These are phyloP conservation scores for Oscarella lobularis DNA, from an alignment of 37 sponge, comb jelly and placozoan species.

Conservation along the genomic window DNA sequence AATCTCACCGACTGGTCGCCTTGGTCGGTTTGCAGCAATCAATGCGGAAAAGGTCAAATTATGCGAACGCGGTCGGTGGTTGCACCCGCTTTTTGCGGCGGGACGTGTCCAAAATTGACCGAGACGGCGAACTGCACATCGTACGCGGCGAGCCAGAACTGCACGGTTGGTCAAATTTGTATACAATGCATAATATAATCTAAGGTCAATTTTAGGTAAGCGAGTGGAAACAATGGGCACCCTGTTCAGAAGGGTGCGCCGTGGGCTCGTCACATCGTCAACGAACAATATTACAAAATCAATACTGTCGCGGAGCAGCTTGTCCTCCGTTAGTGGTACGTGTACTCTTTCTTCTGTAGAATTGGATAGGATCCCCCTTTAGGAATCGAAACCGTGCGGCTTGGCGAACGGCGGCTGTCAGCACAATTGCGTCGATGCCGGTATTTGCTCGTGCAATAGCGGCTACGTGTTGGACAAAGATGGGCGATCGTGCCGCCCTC, in stretches of 20 bases:
- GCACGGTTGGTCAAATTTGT: no score
- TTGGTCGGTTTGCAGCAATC: neutral
- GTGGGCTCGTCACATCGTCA: neutral
- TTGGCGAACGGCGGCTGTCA: slow-evolving; percentile 6
- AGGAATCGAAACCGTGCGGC: neutral
- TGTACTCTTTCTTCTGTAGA: neutral
- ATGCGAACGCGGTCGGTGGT: neutral
- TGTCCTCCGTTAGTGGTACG: neutral
- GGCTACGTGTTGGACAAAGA: neutral
- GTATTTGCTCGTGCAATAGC: neutral
- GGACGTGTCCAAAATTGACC: neutral
- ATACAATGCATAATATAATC: no score
- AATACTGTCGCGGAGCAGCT: neutral
- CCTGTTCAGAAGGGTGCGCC: neutral
- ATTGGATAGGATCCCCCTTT: no score
- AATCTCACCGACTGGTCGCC: neutral
- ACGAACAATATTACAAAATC: neutral
- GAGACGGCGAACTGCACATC: neutral
- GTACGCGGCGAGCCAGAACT: no score
- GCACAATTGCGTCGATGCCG: neutral
- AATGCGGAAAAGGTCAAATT: neutral
- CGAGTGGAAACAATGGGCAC: neutral
- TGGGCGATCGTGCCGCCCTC: neutral
- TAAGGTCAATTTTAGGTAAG: no score
- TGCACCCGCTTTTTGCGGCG: neutral